Base-by-base conservation (phyloP, 53 echinoderm and acorn worm genomes). In the Echinarachnius parma region DNA sequence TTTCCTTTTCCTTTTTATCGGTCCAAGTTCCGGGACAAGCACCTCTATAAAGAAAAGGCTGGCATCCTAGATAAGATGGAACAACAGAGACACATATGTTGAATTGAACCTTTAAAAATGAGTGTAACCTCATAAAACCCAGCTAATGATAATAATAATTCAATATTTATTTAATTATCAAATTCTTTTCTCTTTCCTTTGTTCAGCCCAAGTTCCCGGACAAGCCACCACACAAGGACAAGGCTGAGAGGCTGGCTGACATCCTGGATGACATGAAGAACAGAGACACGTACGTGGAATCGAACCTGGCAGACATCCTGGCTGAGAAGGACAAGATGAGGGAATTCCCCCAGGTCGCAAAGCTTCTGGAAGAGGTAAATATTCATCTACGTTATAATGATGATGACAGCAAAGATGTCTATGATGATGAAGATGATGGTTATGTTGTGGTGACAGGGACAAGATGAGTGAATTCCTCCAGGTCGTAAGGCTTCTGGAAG, bases 21-120 rank as follows among this genome's bases (percentile, higher is more conserved):
- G 93, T 79, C 61, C 70, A 78, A 82, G 48, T 59, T 80, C 15
- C 80, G 78, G 21, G 79, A 77, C 20, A 87, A 64, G 53, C 88
- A 88, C 3, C 86, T 71, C 31, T 82, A 86, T 58, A 85, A 86
- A 56, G 75, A 50, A 44, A 88, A 82, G 63, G 91, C 86, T 31
- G 88, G 75, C 24, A 58, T 88, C 61, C 37, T 98, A 28, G 86
- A 85, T 11, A 46, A 32, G 39, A 86, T 92, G 82, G n/a, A 98
- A 86, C 36, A 77, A 79, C 28, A 66, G 98, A 25, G 77, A 88
- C 28, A 85, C 88, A 2, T 76, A 82, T 21, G 71, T 85, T 21
- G 98, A 98, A 28, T 63, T 65, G 36, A 98, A 88, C 60, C 83
- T 96, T n/a, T n/a, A n/a, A n/a, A n/a, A n/a, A n/a, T n/a, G n/a